Evolutionary conservation across 2,113 vertebrate genomes (phyloP), one percentile per base, ranked within the genome.

Genomic region (Lasiurus borealis): DNA sequence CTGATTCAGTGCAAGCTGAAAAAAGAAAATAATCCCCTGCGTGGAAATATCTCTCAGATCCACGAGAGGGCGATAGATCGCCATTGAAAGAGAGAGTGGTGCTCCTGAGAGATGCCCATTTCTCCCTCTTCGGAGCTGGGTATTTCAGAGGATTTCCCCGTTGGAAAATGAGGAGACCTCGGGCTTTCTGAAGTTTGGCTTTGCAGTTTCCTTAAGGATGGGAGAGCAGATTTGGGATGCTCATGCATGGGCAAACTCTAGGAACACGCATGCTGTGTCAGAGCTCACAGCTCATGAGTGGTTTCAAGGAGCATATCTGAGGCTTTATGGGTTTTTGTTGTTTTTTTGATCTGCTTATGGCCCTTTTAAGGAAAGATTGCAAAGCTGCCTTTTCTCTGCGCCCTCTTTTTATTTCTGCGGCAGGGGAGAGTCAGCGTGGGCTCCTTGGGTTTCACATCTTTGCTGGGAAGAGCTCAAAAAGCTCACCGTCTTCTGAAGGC

Each of bases 61-160:
- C 96, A 97, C 95, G 75, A 95, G 96, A 95, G 97, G 96, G 96
- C 77, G 96, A 40, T 90, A 68, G 59, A 25, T 88, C 80, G 91
- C 88, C 88, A 64, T 52, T 29, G 50, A 95, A 95, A 64, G 29
- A 21, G 27, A 75, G 66, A 76, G 14, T 2, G 1, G 57, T 21
- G 18, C 54, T 69, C 54, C n/a, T n/a, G n/a, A n/a, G n/a, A 40
- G 40, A 15, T 19, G 15, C 5, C 62, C 13, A 64, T 52, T 88
- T 15, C 46, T 69, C 57, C 44, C 36, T 81, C 87, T 87, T 62
- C 6, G 3, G 52, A 83, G 46, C n/a, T 23, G 71, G 31, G 9
- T 92, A 57, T 59, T 88, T 93, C 27, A 48, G 16, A 36, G 18
- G 62, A 31, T 90, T 81, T 93, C 52, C 40, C 34, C n/a, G 64